These are phyloP conservation scores for Cephus pygmeus DNA, from an alignment of 2,888 invertebrate genomes.

Conservation along the genomic window DNA sequence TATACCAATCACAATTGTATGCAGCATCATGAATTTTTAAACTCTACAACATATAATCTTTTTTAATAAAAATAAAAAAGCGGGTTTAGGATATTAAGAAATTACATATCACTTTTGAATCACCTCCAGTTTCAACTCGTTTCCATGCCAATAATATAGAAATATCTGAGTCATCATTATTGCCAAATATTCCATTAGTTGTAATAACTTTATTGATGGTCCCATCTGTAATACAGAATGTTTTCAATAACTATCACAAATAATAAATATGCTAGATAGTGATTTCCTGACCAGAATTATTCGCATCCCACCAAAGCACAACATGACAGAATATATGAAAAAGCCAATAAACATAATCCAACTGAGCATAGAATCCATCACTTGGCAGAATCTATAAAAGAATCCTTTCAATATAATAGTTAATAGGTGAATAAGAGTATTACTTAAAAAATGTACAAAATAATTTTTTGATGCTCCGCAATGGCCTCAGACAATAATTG, in stretches of 20 bases:
- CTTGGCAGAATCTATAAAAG: constrained; percentile 12
- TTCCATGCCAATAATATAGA: constrained; percentile 16
- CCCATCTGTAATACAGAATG: not conserved
- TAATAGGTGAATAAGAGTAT: too few species aligned
- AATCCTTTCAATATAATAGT: not conserved
- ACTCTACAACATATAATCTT: too few species aligned
- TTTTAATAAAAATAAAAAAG: too few species aligned
- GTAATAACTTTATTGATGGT: not conserved
- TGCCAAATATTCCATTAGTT: not conserved
- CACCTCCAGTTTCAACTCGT: constrained; percentile 10
- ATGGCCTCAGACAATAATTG: too few species aligned
- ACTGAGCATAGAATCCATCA: constrained; percentile 8
- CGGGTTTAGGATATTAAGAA: too few species aligned
- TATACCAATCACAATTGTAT: too few species aligned
- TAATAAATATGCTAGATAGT: too few species aligned
- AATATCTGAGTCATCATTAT: constrained; percentile 1
- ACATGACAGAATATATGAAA: constrained; percentile 7
- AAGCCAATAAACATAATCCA: constrained; percentile 7
- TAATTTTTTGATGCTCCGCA: too few species aligned
- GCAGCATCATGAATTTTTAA: too few species aligned
- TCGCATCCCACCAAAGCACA: not conserved
- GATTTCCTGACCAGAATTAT: not conserved
- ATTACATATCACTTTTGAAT: not conserved
- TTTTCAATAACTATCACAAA: too few species aligned
- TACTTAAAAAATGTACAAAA: too few species aligned